Conservation (phyloP, 2,797 vertebrate genomes). For the Menidia menidia region DNA sequence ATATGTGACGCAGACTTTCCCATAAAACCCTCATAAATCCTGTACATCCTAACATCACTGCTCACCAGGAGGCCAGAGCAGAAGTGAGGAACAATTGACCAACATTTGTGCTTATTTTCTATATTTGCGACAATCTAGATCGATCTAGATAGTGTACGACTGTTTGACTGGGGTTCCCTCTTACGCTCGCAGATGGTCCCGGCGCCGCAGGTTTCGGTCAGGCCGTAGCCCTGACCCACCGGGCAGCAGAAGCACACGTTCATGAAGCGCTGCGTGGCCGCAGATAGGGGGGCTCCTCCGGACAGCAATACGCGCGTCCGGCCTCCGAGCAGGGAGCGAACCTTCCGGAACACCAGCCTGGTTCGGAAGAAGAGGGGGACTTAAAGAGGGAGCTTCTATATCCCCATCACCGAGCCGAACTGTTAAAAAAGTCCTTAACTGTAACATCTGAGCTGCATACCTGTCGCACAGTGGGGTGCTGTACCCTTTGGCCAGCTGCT, state of each 20-base stretch:
- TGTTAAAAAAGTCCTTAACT: neutral
- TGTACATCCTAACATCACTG: too few relatives aligned
- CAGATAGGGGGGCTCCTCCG: conserved; percentile 93
- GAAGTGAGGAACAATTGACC: too few relatives aligned
- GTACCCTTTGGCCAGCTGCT: conserved; percentile 90
- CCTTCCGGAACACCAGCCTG: conserved; percentile 91
- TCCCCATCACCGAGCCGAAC: neutral
- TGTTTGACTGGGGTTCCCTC: conserved; percentile 36
- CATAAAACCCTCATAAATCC: too few relatives aligned
- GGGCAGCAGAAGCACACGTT: conserved; percentile 98
- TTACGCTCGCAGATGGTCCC: conserved; percentile 91
- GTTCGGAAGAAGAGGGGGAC: neutral
- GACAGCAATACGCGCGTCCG: conserved; percentile 89
- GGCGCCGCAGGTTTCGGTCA: conserved; percentile 93
- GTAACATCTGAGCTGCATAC: conserved; percentile 62
- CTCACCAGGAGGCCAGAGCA: too few relatives aligned
- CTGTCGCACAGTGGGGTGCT: conserved; percentile 91
- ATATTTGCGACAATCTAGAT: too few relatives aligned
- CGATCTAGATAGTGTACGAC: too few relatives aligned
- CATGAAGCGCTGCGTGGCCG: conserved; percentile 96
- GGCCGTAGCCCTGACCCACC: conserved; percentile 95
- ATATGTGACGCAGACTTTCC: too few relatives aligned
- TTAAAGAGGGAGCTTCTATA: neutral
- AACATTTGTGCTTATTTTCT: too few relatives aligned
- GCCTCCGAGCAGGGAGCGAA: conserved; percentile 91